These are phyloP conservation scores for Enhydra lutris DNA, from an alignment of 2,113 vertebrate genomes.

Conservation along the genomic window DNA sequence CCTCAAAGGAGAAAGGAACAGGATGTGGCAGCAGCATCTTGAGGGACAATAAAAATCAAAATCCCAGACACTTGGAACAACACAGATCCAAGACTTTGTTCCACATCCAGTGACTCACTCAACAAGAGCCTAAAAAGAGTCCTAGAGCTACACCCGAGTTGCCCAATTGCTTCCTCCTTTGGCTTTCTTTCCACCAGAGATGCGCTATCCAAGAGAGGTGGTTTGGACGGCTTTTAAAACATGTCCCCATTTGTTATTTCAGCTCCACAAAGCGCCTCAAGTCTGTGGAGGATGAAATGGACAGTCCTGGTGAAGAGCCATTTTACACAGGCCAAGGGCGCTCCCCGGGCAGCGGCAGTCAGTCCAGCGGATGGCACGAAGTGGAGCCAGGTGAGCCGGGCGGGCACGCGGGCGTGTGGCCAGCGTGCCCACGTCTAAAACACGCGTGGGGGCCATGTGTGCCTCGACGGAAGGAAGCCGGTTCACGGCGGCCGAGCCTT, in stretches of 20 bases:
- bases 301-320: slow-evolving; percentile 97
- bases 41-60: slow-evolving; percentile 28
- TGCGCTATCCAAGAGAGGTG: not conserved
- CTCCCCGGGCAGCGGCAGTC: slow-evolving; percentile 95
- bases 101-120: slow-evolving; percentile 1
- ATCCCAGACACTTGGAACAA: not conserved
- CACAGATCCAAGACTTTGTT: not conserved
- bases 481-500: too few relatives aligned
- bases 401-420: not conserved
- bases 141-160: not conserved
- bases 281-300: slow-evolving; percentile 99
- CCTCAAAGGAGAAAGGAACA: slow-evolving; percentile 1
- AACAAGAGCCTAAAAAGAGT: not conserved
- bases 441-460: not conserved
- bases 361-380: slow-evolving; percentile 98
- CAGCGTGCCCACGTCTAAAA: too few relatives aligned
- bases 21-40: not conserved
- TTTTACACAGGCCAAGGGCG: slow-evolving; percentile 97
- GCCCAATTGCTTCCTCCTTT: not conserved
- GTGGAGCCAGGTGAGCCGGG: slow-evolving; percentile 94
- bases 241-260: slow-evolving; percentile 45
- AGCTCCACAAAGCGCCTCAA: slow-evolving; percentile 99
- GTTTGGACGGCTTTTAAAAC: not conserved
- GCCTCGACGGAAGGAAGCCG: too few relatives aligned
- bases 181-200: slow-evolving; percentile 16